Conservation (phyloP, 2,888 invertebrate genomes). For the Apodemia duryi region DNA sequence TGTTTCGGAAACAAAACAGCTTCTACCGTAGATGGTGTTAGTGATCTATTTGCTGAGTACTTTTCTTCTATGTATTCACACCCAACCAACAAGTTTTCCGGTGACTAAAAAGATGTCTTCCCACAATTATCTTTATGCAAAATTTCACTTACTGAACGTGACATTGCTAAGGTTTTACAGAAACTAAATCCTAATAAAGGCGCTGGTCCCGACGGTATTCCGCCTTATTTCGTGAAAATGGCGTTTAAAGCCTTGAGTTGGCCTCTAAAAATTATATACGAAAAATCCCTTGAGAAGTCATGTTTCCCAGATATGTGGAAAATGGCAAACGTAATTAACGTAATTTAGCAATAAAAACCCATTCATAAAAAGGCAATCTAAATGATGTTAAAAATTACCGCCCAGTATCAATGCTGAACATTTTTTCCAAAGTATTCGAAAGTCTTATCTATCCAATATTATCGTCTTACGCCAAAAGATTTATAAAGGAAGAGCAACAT, state of each 20-base stretch:
- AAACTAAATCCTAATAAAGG: neutral
- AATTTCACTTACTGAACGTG: neutral
- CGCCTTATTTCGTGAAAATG: slow-evolving; percentile 22
- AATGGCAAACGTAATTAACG: slow-evolving; percentile 18
- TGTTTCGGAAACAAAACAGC: neutral
- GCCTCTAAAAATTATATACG: slow-evolving; percentile 21
- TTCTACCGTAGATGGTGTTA: neutral
- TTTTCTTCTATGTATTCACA: neutral
- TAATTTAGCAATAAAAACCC: neutral
- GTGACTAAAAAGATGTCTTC: neutral
- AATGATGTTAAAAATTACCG: slow-evolving; percentile 21
- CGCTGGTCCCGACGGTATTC: slow-evolving; percentile 1
- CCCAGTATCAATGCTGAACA: slow-evolving; percentile 20
- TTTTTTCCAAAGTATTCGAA: slow-evolving; percentile 23
- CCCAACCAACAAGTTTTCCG: neutral
- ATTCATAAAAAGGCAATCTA: slow-evolving; percentile 21
- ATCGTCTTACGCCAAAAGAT: slow-evolving; percentile 5
- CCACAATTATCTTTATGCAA: neutral
- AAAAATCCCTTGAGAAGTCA: slow-evolving; percentile 19
- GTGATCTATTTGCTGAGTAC: slow-evolving; percentile 7
- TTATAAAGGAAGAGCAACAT: slow-evolving; percentile 21
- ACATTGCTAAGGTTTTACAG: neutral
- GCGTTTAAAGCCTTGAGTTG: slow-evolving; percentile 14
- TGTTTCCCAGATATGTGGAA: slow-evolving; percentile 22
- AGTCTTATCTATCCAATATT: slow-evolving; percentile 14